Evolutionary conservation across 2,113 vertebrate genomes (phyloP).

Genomic region (Forbesichthys agassizii): DNA sequence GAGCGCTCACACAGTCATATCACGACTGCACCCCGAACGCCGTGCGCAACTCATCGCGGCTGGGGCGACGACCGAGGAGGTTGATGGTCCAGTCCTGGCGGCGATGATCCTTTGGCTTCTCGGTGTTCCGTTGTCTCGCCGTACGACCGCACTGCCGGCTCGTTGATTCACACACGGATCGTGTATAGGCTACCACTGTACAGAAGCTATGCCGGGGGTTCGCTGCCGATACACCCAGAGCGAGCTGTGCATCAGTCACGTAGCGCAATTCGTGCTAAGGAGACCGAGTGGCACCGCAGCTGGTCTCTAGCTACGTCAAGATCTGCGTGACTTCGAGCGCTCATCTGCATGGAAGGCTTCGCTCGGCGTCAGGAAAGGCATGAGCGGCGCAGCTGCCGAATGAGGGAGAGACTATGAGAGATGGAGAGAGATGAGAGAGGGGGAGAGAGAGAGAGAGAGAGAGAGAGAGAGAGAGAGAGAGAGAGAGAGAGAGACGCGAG

Average conservation of each 20-base stretch:
- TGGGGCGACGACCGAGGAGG: conserved; percentile 32
- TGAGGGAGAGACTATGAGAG: background rate
- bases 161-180: conserved; percentile 16
- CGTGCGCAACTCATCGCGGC: conserved; percentile 50
- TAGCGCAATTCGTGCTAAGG: conserved; percentile 86
- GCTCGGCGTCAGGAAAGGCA: conserved; percentile 69
- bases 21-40: conserved; percentile 55
- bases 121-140: conserved; percentile 12
- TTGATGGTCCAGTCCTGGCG: conserved; percentile 48
- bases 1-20: conserved; percentile 54
- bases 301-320: conserved; percentile 75
- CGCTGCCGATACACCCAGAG: conserved; percentile 41
- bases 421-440: conserved; percentile 20
- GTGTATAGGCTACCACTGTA: no score
- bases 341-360: conserved; percentile 79
- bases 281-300: conserved; percentile 80
- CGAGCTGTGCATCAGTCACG: conserved; percentile 80
- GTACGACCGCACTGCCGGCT: conserved; percentile 21
- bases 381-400: conserved; percentile 70
- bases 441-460: conserved; percentile 12
- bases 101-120: conserved; percentile 33
- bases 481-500: background rate
- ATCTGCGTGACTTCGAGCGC: conserved; percentile 76
- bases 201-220: conserved; percentile 31
- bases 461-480: conserved; percentile 5